Percentiles rank a stretch among this genome's conserved stretches.
Evolutionary conservation across 2,888 invertebrate species (phyloP).

Genomic region (Argyresthia albistria): DNA sequence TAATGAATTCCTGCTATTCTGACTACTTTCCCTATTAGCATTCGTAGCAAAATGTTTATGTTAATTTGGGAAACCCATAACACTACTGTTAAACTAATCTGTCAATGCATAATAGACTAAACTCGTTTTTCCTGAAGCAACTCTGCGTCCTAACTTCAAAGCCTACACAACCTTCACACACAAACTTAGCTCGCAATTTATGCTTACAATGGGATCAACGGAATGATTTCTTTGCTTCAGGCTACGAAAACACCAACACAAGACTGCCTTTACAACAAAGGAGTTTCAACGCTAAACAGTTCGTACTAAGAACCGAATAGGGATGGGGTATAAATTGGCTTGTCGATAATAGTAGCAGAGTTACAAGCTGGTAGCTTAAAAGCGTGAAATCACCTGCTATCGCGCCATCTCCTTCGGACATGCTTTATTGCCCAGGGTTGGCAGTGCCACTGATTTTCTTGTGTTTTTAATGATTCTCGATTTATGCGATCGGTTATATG

Average conservation of each 20-base stretch:
- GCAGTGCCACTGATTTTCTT: constrained; percentile 30
- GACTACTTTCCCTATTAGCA: no score
- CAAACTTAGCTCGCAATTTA: constrained; percentile 42
- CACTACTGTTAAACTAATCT: no score
- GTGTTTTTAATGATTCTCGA: constrained; percentile 39
- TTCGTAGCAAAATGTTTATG: no score
- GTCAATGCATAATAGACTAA: no score
- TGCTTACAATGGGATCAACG: constrained; percentile 45
- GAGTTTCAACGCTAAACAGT: not conserved
- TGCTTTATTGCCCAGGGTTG: constrained; percentile 47
- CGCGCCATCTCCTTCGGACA: constrained; percentile 49
- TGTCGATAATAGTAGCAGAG: constrained; percentile 25
- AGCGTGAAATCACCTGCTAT: constrained; percentile 46
- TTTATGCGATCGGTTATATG: constrained; percentile 32
- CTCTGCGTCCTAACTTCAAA: constrained; percentile 16
- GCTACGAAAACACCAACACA: constrained; percentile 11
- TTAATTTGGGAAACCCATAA: no score
- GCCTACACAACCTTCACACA: constrained; percentile 22
- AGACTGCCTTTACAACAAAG: not conserved
- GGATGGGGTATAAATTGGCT: not conserved
- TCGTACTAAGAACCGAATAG: not conserved
- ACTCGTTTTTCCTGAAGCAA: constrained; percentile 20
- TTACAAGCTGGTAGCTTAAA: constrained; percentile 48
- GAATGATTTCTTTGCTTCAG: constrained; percentile 42
- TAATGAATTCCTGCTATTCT: no score